Percentiles rank a stretch among this genome's conserved stretches.
Conservation (phyloP, 2,888 invertebrate genomes). For the Drosophila picticornis region DNA sequence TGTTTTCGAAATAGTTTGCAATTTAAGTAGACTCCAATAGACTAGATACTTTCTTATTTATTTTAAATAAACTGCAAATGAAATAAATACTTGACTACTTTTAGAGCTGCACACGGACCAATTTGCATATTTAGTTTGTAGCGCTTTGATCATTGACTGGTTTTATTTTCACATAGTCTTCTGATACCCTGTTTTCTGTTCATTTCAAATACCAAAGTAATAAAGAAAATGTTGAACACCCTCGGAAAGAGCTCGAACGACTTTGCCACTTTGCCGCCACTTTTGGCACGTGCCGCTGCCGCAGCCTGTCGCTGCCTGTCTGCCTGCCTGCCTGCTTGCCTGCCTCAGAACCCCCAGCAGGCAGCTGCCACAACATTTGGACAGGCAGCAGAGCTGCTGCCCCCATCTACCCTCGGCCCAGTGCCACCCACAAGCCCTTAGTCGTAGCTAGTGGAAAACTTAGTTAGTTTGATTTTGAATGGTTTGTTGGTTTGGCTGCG, state of each 20-base stretch:
- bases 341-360: slow-evolving; percentile 11
- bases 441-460: slow-evolving; percentile 50
- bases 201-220: slow-evolving; percentile 2
- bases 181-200: too few species aligned
- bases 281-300: slow-evolving; percentile 62
- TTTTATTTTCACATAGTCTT: neutral
- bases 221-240: slow-evolving; percentile 7
- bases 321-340: slow-evolving; percentile 4
- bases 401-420: neutral
- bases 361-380: slow-evolving; percentile 53
- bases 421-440: slow-evolving; percentile 6
- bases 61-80: neutral
- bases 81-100: neutral
- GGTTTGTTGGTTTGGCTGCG: slow-evolving; percentile 65
- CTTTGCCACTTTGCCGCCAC: slow-evolving; percentile 58
- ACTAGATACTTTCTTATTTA: neutral
- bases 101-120: neutral
- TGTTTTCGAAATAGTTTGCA: neutral
- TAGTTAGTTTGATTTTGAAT: slow-evolving; percentile 73
- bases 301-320: slow-evolving; percentile 9
- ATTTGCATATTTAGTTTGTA: neutral
- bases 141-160: neutral
- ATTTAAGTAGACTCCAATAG: neutral
- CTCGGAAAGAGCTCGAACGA: slow-evolving; percentile 42
- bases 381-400: slow-evolving; percentile 20